Evolutionary conservation across 2,113 vertebrate species (phyloP), one percentile per base, ranked within the genome.

Genomic region (Mobula birostris): DNA sequence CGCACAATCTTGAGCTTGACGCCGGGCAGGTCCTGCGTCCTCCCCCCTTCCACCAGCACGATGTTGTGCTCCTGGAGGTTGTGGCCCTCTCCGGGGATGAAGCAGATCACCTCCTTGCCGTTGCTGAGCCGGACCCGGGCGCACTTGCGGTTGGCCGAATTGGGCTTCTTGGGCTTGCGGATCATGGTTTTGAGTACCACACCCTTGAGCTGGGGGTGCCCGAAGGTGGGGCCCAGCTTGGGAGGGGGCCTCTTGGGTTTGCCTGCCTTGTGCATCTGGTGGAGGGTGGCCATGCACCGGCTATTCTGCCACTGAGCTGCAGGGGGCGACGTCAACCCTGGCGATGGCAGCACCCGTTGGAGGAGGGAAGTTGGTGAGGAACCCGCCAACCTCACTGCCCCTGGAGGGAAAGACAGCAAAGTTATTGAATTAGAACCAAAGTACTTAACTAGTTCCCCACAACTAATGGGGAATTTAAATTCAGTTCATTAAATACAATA

Each of bases 131-230:
- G 97, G 32, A 99, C 98, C 0, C 97, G 97, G 1, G 97, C 98
- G 9, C 98, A 99, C 94, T 98, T 99, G 29, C 98, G 97, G 96
- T 99, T 99, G 8, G 98, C 98, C 0, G 98, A 99, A 96, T 99
- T 99, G 76, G 98, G 98, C 70, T 99, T 99, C 96, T 99, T 99
- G 82, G 98, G 98, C 29, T 99, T 99, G 0, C 98, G 97, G 95
- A 97, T 98, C 94, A 99, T 96, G 0, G 98, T 99, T 94, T 97
- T 98, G 63, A 99, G 94, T 8, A 99, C 95, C 24, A 98, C 97
- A 0, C 97, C 98, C 77, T 99, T 99, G 4, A 99, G 94, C 95
- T 99, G 98, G 0, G 98, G 98, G 0, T 96, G 95, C 7, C 98
- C 97, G 0, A 95, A 97, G 0, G 96, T 97, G 77, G 98, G 95